Conservation (phyloP, 1,140 invertebrate genomes). For the Drosophila suzukii region DNA sequence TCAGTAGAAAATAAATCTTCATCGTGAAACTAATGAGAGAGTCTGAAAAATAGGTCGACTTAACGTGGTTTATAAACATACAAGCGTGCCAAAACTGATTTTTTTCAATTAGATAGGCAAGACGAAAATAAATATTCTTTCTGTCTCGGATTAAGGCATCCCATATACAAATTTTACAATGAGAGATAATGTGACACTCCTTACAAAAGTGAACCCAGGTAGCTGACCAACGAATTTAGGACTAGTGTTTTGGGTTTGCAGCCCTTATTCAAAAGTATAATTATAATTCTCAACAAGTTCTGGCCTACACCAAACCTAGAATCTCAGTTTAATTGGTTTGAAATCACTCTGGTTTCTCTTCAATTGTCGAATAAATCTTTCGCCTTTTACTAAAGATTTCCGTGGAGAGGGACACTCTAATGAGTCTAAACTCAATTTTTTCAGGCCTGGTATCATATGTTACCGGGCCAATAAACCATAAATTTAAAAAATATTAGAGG, state of each 20-base stretch:
- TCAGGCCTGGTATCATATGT: background rate
- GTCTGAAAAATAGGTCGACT: too few species aligned
- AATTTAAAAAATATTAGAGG: background rate
- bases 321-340: background rate
- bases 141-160: too few species aligned
- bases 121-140: background rate
- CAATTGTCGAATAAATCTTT: conserved; percentile 85
- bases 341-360: conserved; percentile 74
- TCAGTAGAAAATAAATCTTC: background rate
- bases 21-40: background rate
- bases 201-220: background rate
- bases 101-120: background rate
- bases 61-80: background rate
- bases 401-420: conserved; percentile 83
- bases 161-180: too few species aligned
- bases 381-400: conserved; percentile 86
- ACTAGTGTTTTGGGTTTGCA: background rate
- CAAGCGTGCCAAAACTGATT: background rate
- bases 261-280: too few species aligned
- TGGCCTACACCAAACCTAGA: background rate
- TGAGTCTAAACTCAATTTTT: conserved; percentile 71
- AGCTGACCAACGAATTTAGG: background rate
- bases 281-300: conserved; percentile 12
- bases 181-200: too few species aligned
- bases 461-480: background rate